phyloP scores from a whole-genome alignment of 2,888 invertebrate species.

The Agonopterix heracliana region DNA sequence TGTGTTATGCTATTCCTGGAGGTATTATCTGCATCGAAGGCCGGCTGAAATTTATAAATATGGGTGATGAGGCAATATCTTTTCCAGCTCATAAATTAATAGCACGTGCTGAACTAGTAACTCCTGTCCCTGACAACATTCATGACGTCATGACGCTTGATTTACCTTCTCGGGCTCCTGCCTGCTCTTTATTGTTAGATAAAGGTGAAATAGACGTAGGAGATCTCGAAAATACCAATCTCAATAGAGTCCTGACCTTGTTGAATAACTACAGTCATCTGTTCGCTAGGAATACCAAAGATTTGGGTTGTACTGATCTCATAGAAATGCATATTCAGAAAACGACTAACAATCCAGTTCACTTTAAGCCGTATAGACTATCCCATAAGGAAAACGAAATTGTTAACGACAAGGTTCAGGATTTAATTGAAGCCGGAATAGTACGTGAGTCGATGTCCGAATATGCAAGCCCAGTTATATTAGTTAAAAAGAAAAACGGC shows the following conservation, averaged over 20 bases:
- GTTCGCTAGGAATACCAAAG: not conserved
- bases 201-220: not conserved
- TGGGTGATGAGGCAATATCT: too few relatives aligned
- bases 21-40: too few relatives aligned
- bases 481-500: slow-evolving; percentile 6
- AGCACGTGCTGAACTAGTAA: too few relatives aligned
- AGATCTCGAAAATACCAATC: not conserved
- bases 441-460: slow-evolving; percentile 8
- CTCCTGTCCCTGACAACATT: too few relatives aligned
- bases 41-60: too few relatives aligned
- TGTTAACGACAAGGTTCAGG: slow-evolving; percentile 1
- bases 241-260: not conserved
- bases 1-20: too few relatives aligned
- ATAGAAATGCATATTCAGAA: slow-evolving; percentile 3
- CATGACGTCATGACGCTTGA: too few relatives aligned
- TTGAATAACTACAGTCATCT: not conserved
- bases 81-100: too few relatives aligned
- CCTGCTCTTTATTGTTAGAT: too few relatives aligned
- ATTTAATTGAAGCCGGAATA: not conserved
- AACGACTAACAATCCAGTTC: slow-evolving; percentile 2
- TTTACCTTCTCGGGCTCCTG: too few relatives aligned
- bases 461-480: slow-evolving; percentile 8
- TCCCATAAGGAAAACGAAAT: slow-evolving; percentile 1
- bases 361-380: slow-evolving; percentile 2
- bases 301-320: not conserved